Evolutionary conservation across 2,797 vertebrate genomes (phyloP), one percentile per base, ranked within the genome.

Genomic region (Amblyopsis hoosieri): DNA sequence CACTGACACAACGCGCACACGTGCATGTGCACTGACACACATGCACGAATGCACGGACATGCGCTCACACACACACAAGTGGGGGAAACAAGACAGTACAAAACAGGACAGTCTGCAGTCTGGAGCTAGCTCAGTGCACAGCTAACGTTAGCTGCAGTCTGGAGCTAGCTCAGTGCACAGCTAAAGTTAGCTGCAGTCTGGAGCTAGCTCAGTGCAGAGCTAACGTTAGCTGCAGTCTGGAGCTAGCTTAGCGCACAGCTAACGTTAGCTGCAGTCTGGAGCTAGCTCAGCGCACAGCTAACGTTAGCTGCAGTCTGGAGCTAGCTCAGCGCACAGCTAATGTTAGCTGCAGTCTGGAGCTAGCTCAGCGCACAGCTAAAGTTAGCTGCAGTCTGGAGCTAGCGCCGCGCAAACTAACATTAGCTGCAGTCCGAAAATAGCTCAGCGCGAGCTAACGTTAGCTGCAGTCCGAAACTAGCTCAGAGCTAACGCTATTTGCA

Each of bases 181-280:
- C 23, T 23, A 46, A 12, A 17, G 33, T 11, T 33, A 19, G 11
- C 49, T 33, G 23, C 14, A 6, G 12, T 48, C 13, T 3, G 3
- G 19, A 23, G 19, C 19, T 23, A 75, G 80, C 70, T 79, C 77
- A 73, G 77, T 71, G 85, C 84, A 72, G 2, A 57, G 64, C 53
- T 60, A 76, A 5, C 80, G 79, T 77, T 85, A 81, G 82, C 82
- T 81, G 78, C 79, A 70, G 78, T 23, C 23, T 3, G 3, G 3
- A 3, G 3, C 2, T 23, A 23, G 23, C 23, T 23, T 3, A 3
- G 23, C 23, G 23, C 23, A 3, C 19, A 23, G 23, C 23, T 23
- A 23, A 23, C 3, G 23, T 23, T 23, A 23, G 3, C 23, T 23
- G 23, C 23, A 23, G 23, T 23, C 23, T 23, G 23, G 3, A 3